These are phyloP conservation scores for Cladopsammia gracilis DNA, from an alignment of 64 coral and sea anemone species.

Conservation along the genomic window DNA sequence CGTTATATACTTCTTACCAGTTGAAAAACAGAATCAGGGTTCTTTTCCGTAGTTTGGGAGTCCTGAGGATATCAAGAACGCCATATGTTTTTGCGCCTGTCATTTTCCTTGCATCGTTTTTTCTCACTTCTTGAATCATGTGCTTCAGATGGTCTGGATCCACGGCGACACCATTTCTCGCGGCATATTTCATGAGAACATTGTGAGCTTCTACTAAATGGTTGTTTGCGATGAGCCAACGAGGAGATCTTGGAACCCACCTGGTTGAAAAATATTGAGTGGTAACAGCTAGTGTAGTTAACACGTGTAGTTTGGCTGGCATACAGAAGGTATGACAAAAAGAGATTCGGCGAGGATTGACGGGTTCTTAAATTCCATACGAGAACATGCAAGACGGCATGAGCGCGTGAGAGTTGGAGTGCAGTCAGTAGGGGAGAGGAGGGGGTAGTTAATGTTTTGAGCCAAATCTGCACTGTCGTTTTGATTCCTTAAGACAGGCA, in stretches of 20 bases:
- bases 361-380: no score
- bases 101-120: conserved; percentile 13
- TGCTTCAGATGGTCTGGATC: conserved; percentile 45
- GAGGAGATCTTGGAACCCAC: conserved; percentile 78
- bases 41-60: conserved; percentile 65
- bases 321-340: no score
- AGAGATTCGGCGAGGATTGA: no score
- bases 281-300: no score
- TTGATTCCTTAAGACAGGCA: no score
- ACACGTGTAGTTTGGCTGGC: no score
- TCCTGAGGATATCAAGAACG: conserved; percentile 62
- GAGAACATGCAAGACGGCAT: no score
- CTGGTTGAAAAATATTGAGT: background rate
- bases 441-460: no score
- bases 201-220: conserved; percentile 66
- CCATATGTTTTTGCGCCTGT: background rate
- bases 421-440: no score
- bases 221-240: conserved; percentile 69
- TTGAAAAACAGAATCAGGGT: conserved; percentile 70
- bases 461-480: no score
- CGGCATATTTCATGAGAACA: conserved; percentile 70
- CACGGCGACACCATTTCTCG: conserved; percentile 15
- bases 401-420: no score
- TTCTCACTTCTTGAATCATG: conserved; percentile 68
- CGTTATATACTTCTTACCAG: conserved; percentile 17